A percentile compares a stretch with the other conserved stretches of the same genome.
Conservation (phyloP, 1,140 invertebrate genomes). For the Cyphomyrmex costatus region DNA sequence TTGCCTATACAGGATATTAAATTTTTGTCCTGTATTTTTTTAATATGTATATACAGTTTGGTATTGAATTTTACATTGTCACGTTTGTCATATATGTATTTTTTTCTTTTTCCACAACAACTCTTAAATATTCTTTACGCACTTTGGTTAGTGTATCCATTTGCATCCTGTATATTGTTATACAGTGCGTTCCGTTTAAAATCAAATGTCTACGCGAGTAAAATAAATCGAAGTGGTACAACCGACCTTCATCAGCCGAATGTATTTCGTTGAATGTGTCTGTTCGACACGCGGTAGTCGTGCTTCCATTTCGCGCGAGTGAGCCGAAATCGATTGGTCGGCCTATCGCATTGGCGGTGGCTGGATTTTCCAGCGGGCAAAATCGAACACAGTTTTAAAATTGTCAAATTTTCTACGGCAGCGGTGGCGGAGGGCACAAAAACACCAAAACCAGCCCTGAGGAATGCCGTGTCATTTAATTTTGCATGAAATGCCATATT, state of each 20-base stretch:
- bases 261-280: slow-evolving; percentile 1
- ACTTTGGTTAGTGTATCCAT: neutral
- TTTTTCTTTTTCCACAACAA: neutral
- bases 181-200: neutral
- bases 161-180: slow-evolving; percentile 12
- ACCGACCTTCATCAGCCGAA: slow-evolving; percentile 17
- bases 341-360: slow-evolving; percentile 15
- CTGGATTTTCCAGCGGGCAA: slow-evolving; percentile 15
- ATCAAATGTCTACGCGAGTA: slow-evolving; percentile 6
- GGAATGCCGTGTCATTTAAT: slow-evolving; percentile 45
- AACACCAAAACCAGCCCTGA: slow-evolving; percentile 35
- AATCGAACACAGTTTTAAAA: slow-evolving; percentile 19
- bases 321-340: slow-evolving; percentile 35
- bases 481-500: slow-evolving; percentile 33
- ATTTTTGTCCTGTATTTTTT: neutral
- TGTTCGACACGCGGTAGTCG: slow-evolving; percentile 25
- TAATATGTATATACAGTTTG: neutral
- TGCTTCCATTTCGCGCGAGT: slow-evolving; percentile 30
- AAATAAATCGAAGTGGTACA: slow-evolving; percentile 28
- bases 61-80: slow-evolving; percentile 19
- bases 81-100: neutral
- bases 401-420: slow-evolving; percentile 34
- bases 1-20: neutral
- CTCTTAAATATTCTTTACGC: slow-evolving; percentile 6
- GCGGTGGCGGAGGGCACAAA: neutral